These are phyloP conservation scores for Mythimna lalbum DNA, from an alignment of 2,888 invertebrate genomes.

Conservation along the genomic window DNA sequence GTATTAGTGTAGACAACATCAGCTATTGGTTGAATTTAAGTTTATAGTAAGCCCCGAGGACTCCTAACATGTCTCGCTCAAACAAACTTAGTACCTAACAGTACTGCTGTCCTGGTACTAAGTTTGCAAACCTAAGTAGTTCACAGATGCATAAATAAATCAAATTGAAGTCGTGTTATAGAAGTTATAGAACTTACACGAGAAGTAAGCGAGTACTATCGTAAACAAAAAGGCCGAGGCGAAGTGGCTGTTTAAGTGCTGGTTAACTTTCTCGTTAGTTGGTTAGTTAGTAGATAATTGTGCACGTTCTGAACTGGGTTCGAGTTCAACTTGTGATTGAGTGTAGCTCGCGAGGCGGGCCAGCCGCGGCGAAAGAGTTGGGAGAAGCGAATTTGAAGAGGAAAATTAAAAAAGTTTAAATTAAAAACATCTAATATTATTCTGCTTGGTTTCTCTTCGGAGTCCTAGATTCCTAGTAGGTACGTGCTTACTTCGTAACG, in stretches of 20 bases:
- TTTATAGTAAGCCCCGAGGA: slow-evolving; percentile 8
- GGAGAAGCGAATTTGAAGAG: slow-evolving; percentile 44
- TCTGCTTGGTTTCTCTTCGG: neutral
- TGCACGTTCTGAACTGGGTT: slow-evolving; percentile 67
- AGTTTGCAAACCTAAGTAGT: slow-evolving; percentile 42
- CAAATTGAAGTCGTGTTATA: slow-evolving; percentile 54
- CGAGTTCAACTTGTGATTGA: slow-evolving; percentile 70
- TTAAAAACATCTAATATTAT: slow-evolving; percentile 35
- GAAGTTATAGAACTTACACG: slow-evolving; percentile 52
- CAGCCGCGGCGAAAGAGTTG: slow-evolving; percentile 38
- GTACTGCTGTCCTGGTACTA: too few relatives aligned
- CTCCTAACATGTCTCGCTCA: neutral
- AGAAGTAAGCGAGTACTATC: slow-evolving; percentile 57
- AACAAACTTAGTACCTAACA: slow-evolving; percentile 28
- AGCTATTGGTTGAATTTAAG: neutral
- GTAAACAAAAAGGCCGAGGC: slow-evolving; percentile 64
- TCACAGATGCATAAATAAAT: slow-evolving; percentile 60
- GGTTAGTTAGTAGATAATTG: slow-evolving; percentile 71
- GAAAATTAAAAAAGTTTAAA: slow-evolving; percentile 35
- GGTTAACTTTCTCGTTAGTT: slow-evolving; percentile 69
- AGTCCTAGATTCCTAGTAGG: slow-evolving; percentile 24
- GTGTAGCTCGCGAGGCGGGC: slow-evolving; percentile 62
- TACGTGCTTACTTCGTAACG: slow-evolving; percentile 26
- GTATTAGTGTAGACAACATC: too few relatives aligned
- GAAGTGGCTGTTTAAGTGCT: slow-evolving; percentile 65